These are phyloP conservation scores for Anthonomus grandis DNA, from an alignment of 1,140 invertebrate genomes.

Conservation along the genomic window DNA sequence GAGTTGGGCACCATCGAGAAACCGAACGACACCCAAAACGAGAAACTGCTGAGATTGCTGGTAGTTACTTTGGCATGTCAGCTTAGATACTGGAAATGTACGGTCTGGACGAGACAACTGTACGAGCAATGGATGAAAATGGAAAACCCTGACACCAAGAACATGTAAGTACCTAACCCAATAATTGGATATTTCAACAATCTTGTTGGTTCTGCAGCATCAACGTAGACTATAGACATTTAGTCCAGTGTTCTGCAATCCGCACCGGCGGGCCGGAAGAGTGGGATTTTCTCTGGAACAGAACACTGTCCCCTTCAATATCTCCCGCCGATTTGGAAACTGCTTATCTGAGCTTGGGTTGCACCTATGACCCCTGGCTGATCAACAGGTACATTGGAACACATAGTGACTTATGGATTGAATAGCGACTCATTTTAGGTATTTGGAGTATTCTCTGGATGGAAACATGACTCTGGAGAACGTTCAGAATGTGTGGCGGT, in stretches of 20 bases:
- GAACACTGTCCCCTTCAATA: slow-evolving; percentile 34
- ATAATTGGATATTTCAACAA: neutral
- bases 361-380: slow-evolving; percentile 43
- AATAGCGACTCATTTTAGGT: slow-evolving; percentile 20
- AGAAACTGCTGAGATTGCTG: slow-evolving; percentile 35
- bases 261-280: slow-evolving; percentile 35
- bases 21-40: slow-evolving; percentile 36
- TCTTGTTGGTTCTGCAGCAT: slow-evolving; percentile 30
- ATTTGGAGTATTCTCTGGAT: slow-evolving; percentile 38
- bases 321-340: slow-evolving; percentile 37
- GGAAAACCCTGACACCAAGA: slow-evolving; percentile 33
- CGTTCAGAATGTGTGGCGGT: slow-evolving; percentile 43
- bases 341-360: slow-evolving; percentile 40
- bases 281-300: slow-evolving; percentile 43
- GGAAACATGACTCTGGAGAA: slow-evolving; percentile 42
- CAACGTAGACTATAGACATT: slow-evolving; percentile 34
- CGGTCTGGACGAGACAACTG: slow-evolving; percentile 34
- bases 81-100: slow-evolving; percentile 36
- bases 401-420: too few species aligned
- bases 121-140: slow-evolving; percentile 37
- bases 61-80: slow-evolving; percentile 38
- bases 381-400: slow-evolving; percentile 37
- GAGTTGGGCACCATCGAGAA: slow-evolving; percentile 33
- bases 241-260: slow-evolving; percentile 40
- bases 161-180: slow-evolving; percentile 32